These are phyloP conservation scores for Corythoichthys intestinalis DNA, from an alignment of 2,113 vertebrate species.

Conservation along the genomic window DNA sequence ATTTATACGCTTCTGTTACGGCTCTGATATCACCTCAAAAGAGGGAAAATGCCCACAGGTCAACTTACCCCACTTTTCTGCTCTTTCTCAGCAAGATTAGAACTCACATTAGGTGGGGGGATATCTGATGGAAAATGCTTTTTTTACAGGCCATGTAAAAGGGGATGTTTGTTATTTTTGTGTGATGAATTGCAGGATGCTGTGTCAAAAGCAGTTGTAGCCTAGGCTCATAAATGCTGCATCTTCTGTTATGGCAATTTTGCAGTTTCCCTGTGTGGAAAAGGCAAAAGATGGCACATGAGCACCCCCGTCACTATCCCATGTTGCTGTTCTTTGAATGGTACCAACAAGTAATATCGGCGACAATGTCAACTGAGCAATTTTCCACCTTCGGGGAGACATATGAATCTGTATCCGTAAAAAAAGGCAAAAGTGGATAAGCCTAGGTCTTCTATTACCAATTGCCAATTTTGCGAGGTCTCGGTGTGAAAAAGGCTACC, in stretches of 20 bases:
- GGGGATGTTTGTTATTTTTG: too few species aligned
- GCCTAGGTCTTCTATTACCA: background rate
- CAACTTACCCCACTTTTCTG: background rate
- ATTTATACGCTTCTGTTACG: background rate
- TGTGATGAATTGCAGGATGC: too few species aligned
- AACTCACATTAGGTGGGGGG: too few species aligned
- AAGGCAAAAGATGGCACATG: background rate
- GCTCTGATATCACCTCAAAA: background rate
- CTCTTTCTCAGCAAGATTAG: background rate
- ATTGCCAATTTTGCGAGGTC: slow-evolving; percentile 5
- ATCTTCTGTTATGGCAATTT: background rate
- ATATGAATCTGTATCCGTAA: background rate
- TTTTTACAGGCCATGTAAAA: too few species aligned
- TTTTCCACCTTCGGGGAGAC: background rate
- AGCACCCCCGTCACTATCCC: background rate
- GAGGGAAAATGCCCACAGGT: background rate
- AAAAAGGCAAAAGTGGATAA: background rate
- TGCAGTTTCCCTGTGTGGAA: background rate
- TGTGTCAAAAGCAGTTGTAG: background rate
- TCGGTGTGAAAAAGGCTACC: background rate
- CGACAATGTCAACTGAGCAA: background rate
- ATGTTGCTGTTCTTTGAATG: background rate
- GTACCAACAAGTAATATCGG: background rate
- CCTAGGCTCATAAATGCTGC: background rate
- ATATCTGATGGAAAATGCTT: too few species aligned